phyloP scores from a whole-genome alignment of 2,888 invertebrate genomes.

The Aricia artaxerxes region DNA sequence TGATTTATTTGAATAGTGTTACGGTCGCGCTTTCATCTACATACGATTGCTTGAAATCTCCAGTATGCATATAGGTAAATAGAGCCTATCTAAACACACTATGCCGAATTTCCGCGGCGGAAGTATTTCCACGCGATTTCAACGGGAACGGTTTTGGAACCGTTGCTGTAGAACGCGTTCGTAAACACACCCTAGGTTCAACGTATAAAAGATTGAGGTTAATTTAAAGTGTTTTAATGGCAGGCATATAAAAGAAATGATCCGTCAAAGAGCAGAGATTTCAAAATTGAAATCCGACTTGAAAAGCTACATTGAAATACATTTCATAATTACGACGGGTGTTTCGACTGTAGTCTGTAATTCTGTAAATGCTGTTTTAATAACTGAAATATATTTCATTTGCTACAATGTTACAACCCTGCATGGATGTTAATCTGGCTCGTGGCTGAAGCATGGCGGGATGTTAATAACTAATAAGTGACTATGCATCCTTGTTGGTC shows the following conservation, averaged over 20 bases:
- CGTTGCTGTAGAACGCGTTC: neutral
- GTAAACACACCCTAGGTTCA: neutral
- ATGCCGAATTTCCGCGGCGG: too few species aligned
- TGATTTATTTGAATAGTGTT: too few species aligned
- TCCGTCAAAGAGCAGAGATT: conserved; percentile 10
- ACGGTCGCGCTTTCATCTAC: too few species aligned
- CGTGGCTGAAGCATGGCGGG: too few species aligned
- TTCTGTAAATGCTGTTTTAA: neutral
- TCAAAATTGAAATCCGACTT: conserved; percentile 2
- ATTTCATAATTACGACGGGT: conserved; percentile 1
- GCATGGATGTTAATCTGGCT: too few species aligned
- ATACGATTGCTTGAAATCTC: too few species aligned
- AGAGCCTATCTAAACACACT: too few species aligned
- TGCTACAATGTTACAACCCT: neutral
- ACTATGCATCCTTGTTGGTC: too few species aligned
- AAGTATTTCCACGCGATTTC: neutral
- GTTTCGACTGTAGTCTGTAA: neutral
- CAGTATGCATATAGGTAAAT: too few species aligned
- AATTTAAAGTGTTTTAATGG: conserved; percentile 18
- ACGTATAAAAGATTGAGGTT: conserved; percentile 39
- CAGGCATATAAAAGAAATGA: conserved; percentile 23
- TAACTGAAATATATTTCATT: neutral
- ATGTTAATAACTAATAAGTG: too few species aligned
- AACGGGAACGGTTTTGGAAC: neutral
- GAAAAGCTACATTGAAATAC: conserved; percentile 15